Percentiles rank a stretch among this genome's conserved stretches.
phyloP scores from a whole-genome alignment of 2,888 invertebrate genomes.

The Trichogramma evanescens region DNA sequence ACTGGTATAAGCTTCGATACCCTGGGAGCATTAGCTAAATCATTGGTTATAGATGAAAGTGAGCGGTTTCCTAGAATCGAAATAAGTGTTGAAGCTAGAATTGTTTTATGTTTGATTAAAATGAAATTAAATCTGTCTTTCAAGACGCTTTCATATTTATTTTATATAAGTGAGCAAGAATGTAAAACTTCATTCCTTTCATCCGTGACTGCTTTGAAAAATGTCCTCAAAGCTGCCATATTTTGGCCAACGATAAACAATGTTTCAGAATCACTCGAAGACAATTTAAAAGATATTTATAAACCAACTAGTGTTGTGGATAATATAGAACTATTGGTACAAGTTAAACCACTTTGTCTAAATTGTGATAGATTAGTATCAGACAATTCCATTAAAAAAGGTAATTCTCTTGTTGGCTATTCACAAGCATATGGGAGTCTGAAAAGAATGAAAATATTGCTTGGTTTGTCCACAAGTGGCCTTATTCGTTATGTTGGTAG shows the following conservation, averaged over 20 bases:
- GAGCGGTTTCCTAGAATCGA: not conserved
- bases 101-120: constrained; percentile 2
- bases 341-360: not conserved
- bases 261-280: not conserved
- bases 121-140: constrained; percentile 2
- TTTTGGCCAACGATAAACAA: constrained; percentile 8
- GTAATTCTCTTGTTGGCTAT: too few species aligned
- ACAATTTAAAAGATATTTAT: not conserved
- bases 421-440: too few species aligned
- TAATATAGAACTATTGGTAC: not conserved
- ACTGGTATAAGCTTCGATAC: constrained; percentile 1
- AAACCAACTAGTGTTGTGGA: not conserved
- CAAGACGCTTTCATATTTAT: not conserved
- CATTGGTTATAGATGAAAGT: not conserved
- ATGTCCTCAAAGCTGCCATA: constrained; percentile 5
- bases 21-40: not conserved
- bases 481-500: constrained; percentile 7
- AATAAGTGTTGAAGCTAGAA: not conserved
- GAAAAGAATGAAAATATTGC: constrained; percentile 4
- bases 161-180: not conserved
- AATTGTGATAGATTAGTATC: not conserved
- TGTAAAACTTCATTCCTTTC: not conserved
- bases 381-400: too few species aligned
- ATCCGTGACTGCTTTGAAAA: not conserved
- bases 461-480: constrained; percentile 4